Percentiles rank a stretch among this genome's conserved stretches.
Evolutionary conservation across 1,140 invertebrate species (phyloP).

Genomic region (Mya arenaria): DNA sequence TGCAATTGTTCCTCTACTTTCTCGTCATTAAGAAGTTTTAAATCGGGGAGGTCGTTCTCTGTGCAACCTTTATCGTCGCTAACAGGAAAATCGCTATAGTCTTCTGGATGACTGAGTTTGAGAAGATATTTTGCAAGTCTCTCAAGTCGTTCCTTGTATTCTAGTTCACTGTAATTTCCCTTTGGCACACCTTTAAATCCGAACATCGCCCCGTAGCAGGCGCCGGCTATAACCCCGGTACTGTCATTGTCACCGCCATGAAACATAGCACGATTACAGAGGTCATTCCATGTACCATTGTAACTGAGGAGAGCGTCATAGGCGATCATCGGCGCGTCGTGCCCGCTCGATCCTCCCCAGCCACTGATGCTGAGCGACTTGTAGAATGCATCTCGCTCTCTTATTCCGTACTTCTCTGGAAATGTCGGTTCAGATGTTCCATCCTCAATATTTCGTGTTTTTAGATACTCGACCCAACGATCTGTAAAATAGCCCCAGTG

Average conservation of each 20-base stretch:
- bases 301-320: slow-evolving; percentile 77
- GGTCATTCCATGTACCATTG: slow-evolving; percentile 72
- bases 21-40: too few relatives aligned
- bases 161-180: slow-evolving; percentile 66
- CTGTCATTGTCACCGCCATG: slow-evolving; percentile 80
- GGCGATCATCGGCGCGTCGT: slow-evolving; percentile 81
- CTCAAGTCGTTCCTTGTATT: slow-evolving; percentile 61
- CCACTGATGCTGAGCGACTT: slow-evolving; percentile 72
- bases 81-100: too few relatives aligned
- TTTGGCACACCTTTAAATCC: slow-evolving; percentile 74
- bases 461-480: slow-evolving; percentile 75
- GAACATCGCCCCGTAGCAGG: slow-evolving; percentile 77
- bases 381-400: slow-evolving; percentile 78
- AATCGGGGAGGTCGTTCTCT: too few relatives aligned
- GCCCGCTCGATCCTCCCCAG: slow-evolving; percentile 78
- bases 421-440: slow-evolving; percentile 70
- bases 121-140: slow-evolving; percentile 50
- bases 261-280: slow-evolving; percentile 76
- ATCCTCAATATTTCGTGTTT: slow-evolving; percentile 66
- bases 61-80: too few relatives aligned
- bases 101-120: too few relatives aligned
- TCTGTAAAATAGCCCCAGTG: slow-evolving; percentile 75
- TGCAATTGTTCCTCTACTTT: too few relatives aligned
- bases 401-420: slow-evolving; percentile 70
- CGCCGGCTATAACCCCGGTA: slow-evolving; percentile 78